Base-by-base conservation (phyloP, 2,888 invertebrate genomes). In the Orchesella flavescens region DNA sequence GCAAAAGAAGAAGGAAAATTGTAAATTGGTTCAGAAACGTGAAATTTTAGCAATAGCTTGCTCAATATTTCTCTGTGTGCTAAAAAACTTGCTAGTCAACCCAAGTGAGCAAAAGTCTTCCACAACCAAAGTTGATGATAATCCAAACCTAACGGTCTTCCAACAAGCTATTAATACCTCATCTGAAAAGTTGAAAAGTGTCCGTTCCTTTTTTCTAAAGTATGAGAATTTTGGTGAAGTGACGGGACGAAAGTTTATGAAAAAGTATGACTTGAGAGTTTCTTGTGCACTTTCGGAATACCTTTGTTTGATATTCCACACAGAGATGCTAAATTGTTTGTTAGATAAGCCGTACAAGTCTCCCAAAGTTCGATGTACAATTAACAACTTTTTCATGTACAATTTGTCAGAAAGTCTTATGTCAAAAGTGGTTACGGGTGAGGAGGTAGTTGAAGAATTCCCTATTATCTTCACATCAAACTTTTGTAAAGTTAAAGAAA, bases 241-340 rank as follows among this genome's bases (percentile, higher is more conserved):
- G 0, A 49, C n/a, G n/a, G n/a, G 24, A 9, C 73, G 43, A 15
- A 81, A 80, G 13, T 85, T 85, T 17, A 76, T 69, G 66, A 78
- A 76, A 57, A 24, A 49, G 0, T 88, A 88, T 59, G 85, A 87
- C 24, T 85, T 87, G 13, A 12, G 21, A 5, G 23, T 77, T 7
- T 66, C 85, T 1, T 84, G 72, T 49, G 55, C 34, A 2, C 72
- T 82, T 15, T 87, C 83, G 3, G 84, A 86, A 55, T 87, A 75
- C 24, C 65, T 84, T 19, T 75, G 83, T 61, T 24, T 87, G n/a
- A 34, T 87, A 0, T 85, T 61, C 34, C 86, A 87, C 66, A 68
- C 83, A 10, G 77, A 72, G 17, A 84, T 85, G 79, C 43, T 88
- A 19, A 87, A 87, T 43, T 82, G 69, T 55, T 49, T 88, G 19